A percentile compares a stretch with the other conserved stretches of the same genome.
Evolutionary conservation across 2,113 vertebrate genomes (phyloP).

Genomic region (Phaetusa simplex): DNA sequence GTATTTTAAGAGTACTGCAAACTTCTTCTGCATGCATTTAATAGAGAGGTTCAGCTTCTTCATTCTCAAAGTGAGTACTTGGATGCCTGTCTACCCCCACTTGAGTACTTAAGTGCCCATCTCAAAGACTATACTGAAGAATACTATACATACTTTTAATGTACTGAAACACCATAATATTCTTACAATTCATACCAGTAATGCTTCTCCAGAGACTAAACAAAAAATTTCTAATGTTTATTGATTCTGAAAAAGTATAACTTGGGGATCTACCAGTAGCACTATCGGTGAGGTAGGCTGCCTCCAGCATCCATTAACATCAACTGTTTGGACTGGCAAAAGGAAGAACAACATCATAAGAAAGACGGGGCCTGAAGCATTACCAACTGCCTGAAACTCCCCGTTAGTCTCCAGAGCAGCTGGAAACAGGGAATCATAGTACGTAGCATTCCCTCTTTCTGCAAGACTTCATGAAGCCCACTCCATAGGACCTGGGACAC

Average conservation of each 20-base stretch:
- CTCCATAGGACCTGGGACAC: not conserved
- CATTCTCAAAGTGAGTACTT: not conserved
- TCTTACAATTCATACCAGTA: not conserved
- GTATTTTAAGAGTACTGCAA: slow-evolving; percentile 22
- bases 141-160: not conserved
- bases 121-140: not conserved
- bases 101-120: not conserved
- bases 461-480: not conserved
- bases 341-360: not conserved
- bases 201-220: not conserved
- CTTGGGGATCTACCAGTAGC: not conserved
- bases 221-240: not conserved
- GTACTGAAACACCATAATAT: not conserved
- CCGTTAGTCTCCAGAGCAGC: not conserved
- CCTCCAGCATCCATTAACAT: not conserved
- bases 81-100: not conserved
- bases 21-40: not conserved
- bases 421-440: not conserved
- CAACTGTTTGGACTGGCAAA: not conserved
- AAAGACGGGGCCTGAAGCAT: not conserved
- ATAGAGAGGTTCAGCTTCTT: not conserved
- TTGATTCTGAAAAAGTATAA: not conserved
- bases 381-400: not conserved
- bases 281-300: not conserved
- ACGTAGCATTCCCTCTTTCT: not conserved